These are phyloP conservation scores for Sebastes melanostomus DNA, from an alignment of 2,797 vertebrate genomes.

Conservation along the genomic window DNA sequence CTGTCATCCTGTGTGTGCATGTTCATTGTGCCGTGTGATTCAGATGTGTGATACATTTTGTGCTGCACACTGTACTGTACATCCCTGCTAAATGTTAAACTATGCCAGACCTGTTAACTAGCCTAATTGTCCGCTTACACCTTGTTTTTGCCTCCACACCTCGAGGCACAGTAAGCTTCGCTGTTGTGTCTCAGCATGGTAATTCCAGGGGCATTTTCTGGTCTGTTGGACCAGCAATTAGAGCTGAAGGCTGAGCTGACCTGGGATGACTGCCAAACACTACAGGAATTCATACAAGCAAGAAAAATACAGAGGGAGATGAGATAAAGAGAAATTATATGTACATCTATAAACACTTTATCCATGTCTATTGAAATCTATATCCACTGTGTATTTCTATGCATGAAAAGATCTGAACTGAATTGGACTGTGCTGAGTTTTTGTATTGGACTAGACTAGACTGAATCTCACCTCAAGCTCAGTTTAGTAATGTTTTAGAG, in stretches of 20 bases:
- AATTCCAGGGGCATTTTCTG: conserved; percentile 57
- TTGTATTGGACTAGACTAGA: background rate
- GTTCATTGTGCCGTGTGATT: background rate
- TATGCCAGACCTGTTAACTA: conserved; percentile 17
- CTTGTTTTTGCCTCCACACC: conserved; percentile 33
- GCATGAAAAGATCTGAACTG: background rate
- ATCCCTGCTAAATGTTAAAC: background rate
- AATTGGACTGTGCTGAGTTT: background rate
- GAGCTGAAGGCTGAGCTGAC: conserved; percentile 62
- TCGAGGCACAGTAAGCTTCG: conserved; percentile 25
- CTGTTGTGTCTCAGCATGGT: conserved; percentile 39
- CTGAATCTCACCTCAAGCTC: background rate
- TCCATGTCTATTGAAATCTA: background rate
- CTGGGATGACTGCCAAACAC: conserved; percentile 59
- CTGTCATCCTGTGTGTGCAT: background rate
- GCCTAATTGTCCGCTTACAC: conserved; percentile 22
- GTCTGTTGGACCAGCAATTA: conserved; percentile 59
- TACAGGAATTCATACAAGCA: conserved; percentile 35
- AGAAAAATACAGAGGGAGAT: conserved; percentile 11
- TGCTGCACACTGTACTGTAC: background rate
- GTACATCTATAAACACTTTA: background rate
- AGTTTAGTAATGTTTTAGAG: background rate
- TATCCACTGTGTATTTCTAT: background rate
- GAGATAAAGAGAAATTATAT: conserved; percentile 7
- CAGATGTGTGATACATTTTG: conserved; percentile 6